These are phyloP conservation scores for Philotrypesis tridentata DNA, from an alignment of 1,140 invertebrate genomes.

Conservation along the genomic window DNA sequence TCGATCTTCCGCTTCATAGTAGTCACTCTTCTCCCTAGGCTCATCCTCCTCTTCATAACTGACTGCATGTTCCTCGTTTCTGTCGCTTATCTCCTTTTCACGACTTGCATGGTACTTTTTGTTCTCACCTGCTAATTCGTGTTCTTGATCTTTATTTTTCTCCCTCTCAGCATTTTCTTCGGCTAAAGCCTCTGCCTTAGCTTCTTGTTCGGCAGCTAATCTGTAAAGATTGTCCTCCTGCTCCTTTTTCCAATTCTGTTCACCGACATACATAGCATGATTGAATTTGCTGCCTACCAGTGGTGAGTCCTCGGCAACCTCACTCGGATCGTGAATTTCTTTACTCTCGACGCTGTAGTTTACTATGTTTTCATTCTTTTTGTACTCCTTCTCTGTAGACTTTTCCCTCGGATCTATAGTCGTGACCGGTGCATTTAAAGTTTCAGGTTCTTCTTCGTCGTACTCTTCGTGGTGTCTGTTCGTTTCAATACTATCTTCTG, in stretches of 20 bases:
- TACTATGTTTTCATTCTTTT: constrained; percentile 55
- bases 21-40: constrained; percentile 21
- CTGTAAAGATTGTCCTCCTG: constrained; percentile 47
- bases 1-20: constrained; percentile 32
- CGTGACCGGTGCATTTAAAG: not conserved
- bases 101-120: constrained; percentile 30
- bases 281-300: not conserved
- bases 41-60: constrained; percentile 20
- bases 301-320: constrained; percentile 53
- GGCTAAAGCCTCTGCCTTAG: constrained; percentile 51
- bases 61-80: constrained; percentile 15
- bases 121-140: not conserved
- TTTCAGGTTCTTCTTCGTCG: constrained; percentile 3
- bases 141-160: not conserved
- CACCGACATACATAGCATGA: constrained; percentile 48
- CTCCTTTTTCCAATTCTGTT: constrained; percentile 58
- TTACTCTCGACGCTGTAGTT: constrained; percentile 57
- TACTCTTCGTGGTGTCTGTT: not conserved
- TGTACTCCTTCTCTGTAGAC: constrained; percentile 45
- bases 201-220: constrained; percentile 56
- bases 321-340: constrained; percentile 54
- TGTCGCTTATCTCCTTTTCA: constrained; percentile 44
- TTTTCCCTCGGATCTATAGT: not conserved
- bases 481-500: not conserved
- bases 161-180: constrained; percentile 39